Conservation (phyloP, 2,797 vertebrate genomes). For the Chelonia mydas region DNA sequence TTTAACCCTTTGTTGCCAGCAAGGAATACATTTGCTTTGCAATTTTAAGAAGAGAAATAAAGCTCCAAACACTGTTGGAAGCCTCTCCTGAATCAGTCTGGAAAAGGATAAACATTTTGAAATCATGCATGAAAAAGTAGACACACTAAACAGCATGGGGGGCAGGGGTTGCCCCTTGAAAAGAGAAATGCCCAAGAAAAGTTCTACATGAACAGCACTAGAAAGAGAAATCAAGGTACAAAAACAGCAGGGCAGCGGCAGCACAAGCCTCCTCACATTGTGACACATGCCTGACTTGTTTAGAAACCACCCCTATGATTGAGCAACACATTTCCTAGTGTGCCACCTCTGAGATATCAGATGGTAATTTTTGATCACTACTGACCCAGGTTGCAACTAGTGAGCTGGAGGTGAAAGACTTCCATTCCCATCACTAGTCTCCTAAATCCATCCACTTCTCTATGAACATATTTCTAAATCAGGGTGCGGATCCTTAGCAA, state of each 20-base stretch:
- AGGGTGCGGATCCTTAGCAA: fast-evolving
- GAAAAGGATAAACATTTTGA: fast-evolving
- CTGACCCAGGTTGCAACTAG: background rate
- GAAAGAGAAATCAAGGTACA: background rate
- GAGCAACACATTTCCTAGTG: fast-evolving
- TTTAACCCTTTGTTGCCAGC: background rate
- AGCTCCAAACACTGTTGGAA: background rate
- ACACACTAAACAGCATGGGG: background rate
- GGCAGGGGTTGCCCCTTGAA: background rate
- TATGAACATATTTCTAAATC: background rate
- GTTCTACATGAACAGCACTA: fast-evolving
- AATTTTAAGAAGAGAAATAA: background rate
- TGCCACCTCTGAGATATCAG: background rate
- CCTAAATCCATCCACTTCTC: background rate
- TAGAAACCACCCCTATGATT: fast-evolving
- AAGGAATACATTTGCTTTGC: background rate
- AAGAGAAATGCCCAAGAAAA: fast-evolving
- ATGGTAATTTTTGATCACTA: background rate
- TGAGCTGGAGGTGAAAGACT: background rate
- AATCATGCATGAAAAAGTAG: background rate
- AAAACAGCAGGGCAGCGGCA: background rate
- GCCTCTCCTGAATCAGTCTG: background rate
- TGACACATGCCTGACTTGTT: background rate
- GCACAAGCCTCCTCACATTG: background rate
- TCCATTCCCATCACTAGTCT: background rate